These are phyloP conservation scores for Podargus strigoides DNA, from an alignment of 2,797 vertebrate genomes.

Conservation along the genomic window DNA sequence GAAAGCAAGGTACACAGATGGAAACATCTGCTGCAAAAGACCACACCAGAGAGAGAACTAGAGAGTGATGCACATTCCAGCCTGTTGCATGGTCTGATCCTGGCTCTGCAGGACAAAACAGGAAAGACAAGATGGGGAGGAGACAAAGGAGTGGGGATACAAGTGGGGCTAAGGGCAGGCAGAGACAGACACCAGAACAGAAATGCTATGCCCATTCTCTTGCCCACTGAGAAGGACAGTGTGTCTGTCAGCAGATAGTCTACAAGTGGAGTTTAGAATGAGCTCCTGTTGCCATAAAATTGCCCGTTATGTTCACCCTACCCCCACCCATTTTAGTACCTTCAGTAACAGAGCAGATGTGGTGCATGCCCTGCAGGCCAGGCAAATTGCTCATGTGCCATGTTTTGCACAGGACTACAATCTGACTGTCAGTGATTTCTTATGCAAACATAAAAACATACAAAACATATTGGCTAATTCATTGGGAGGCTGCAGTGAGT, in stretches of 20 bases:
- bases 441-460: not conserved
- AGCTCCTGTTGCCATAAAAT: not conserved
- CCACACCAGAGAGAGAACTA: not conserved
- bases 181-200: not conserved
- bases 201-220: not conserved
- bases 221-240: not conserved
- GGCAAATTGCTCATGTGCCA: not conserved
- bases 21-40: not conserved
- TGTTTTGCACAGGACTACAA: not conserved
- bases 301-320: not conserved
- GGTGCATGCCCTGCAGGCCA: not conserved
- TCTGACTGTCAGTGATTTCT: not conserved
- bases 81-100: not conserved
- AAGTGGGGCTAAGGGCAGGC: not conserved
- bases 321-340: not conserved
- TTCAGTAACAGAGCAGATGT: not conserved
- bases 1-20: not conserved
- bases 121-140: not conserved
- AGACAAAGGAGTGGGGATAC: not conserved
- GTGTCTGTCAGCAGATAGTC: not conserved
- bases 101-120: not conserved
- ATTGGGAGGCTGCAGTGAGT: not conserved
- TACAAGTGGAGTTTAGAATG: not conserved
- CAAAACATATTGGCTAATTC: not conserved
- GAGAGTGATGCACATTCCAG: not conserved